Evolutionary conservation across 2,888 invertebrate species (phyloP).

Genomic region (Heteropelma amictum): DNA sequence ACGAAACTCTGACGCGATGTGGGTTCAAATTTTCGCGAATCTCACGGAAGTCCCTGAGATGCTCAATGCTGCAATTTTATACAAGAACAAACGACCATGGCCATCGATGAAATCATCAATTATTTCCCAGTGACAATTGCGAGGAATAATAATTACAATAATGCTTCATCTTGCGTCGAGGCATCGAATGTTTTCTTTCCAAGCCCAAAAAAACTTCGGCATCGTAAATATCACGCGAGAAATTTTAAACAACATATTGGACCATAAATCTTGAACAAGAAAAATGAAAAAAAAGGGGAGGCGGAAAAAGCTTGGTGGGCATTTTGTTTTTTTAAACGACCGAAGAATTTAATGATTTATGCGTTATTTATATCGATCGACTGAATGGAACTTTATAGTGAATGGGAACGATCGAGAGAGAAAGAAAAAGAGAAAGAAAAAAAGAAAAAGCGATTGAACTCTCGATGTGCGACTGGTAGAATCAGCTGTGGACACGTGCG

Average conservation of each 20-base stretch:
- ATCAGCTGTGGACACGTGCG: slow-evolving; percentile 54
- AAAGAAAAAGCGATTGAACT: slow-evolving; percentile 51
- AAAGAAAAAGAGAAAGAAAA: slow-evolving; percentile 5
- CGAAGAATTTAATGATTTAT: slow-evolving; percentile 25
- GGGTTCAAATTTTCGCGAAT: too few species aligned
- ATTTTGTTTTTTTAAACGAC: too few species aligned
- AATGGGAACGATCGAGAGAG: slow-evolving; percentile 39
- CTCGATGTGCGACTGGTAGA: slow-evolving; percentile 41
- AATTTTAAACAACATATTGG: too few species aligned
- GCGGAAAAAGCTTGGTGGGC: too few species aligned
- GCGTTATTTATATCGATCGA: slow-evolving; percentile 12
- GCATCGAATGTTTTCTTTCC: background rate
- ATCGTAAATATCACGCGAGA: slow-evolving; percentile 15
- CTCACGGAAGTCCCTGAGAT: too few species aligned
- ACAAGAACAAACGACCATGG: slow-evolving; percentile 8
- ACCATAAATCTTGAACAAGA: too few species aligned
- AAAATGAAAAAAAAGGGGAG: too few species aligned
- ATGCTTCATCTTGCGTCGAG: background rate
- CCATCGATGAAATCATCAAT: slow-evolving; percentile 29
- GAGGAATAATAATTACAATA: background rate
- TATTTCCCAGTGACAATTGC: background rate
- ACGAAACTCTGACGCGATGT: too few species aligned
- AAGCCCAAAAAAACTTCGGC: background rate
- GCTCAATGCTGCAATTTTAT: too few species aligned
- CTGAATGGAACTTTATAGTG: slow-evolving; percentile 48